phyloP scores from a whole-genome alignment of 1,140 invertebrate species.

The Halictus rubicundus region DNA sequence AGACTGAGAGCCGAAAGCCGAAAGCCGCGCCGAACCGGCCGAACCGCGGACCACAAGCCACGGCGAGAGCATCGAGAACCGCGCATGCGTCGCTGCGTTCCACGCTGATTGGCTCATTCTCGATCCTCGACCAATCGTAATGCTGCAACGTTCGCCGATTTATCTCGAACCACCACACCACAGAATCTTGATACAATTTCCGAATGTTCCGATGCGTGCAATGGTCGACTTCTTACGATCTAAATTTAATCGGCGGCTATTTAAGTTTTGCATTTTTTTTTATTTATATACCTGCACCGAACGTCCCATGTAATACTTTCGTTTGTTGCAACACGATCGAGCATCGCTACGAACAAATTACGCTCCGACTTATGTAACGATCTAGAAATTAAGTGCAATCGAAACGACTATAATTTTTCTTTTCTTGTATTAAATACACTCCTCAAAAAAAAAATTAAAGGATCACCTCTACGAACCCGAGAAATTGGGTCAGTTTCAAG shows the following conservation, averaged over 20 bases:
- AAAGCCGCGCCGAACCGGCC: background rate
- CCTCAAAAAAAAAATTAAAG: no score
- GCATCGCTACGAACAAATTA: background rate
- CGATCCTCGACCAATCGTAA: conserved; percentile 17
- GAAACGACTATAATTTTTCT: no score
- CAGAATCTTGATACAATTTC: background rate
- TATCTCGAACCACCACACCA: background rate
- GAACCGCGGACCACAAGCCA: background rate
- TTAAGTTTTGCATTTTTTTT: conserved; percentile 38
- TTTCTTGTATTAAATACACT: no score
- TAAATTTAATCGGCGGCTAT: conserved; percentile 47
- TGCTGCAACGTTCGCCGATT: background rate
- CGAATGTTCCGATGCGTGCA: conserved; percentile 4
- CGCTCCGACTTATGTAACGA: background rate
- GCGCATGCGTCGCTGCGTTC: conserved; percentile 19
- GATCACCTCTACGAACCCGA: no score
- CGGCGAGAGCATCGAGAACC: conserved; percentile 32
- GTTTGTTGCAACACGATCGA: conserved; percentile 13
- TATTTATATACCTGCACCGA: conserved; percentile 18
- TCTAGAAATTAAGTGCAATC: background rate
- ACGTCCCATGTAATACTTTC: conserved; percentile 16
- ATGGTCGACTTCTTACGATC: conserved; percentile 2
- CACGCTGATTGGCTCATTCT: conserved; percentile 10
- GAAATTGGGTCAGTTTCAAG: no score
- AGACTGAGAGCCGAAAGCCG: conserved; percentile 35